Evolutionary conservation across 2,888 invertebrate genomes (phyloP).

Genomic region (Leptinotarsa tumamoca): DNA sequence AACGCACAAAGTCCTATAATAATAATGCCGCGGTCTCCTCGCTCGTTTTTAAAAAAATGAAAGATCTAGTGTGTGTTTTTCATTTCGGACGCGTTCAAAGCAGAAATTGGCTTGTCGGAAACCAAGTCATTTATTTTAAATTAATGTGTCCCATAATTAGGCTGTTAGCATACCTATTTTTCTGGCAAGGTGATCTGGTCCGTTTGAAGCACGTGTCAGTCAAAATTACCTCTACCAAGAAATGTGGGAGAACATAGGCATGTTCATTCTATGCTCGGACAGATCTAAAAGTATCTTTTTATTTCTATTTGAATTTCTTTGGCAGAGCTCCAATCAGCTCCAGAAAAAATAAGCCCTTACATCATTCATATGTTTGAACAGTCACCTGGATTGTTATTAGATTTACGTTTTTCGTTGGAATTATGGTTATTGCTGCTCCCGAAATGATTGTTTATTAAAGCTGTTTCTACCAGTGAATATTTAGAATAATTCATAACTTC

Average conservation of each 20-base stretch:
- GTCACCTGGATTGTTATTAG: slow-evolving; percentile 15
- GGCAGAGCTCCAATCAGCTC: not conserved
- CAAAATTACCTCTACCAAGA: slow-evolving; percentile 12
- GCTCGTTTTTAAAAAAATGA: too few relatives aligned
- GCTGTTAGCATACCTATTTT: slow-evolving; percentile 6
- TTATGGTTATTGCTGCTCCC: not conserved
- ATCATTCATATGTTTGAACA: not conserved
- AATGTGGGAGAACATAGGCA: slow-evolving; percentile 10
- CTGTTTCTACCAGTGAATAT: not conserved
- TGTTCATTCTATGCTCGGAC: not conserved
- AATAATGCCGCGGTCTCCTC: too few relatives aligned
- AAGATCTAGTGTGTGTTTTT: too few relatives aligned
- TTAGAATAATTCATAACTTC: not conserved
- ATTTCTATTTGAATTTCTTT: slow-evolving; percentile 9
- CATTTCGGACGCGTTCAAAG: too few relatives aligned
- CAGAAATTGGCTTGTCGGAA: not conserved
- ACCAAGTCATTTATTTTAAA: not conserved
- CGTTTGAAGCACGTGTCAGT: slow-evolving; percentile 8
- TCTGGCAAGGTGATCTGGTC: not conserved
- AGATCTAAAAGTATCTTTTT: slow-evolving; percentile 11
- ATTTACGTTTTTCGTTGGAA: not conserved
- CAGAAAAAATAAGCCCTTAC: not conserved
- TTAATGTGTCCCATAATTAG: not conserved
- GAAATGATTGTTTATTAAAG: not conserved
- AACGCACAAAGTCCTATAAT: too few relatives aligned